Evolutionary conservation across 2,888 invertebrate species (phyloP), one percentile per base, ranked within the genome.

Genomic region (Acrocyrtus sp.): DNA sequence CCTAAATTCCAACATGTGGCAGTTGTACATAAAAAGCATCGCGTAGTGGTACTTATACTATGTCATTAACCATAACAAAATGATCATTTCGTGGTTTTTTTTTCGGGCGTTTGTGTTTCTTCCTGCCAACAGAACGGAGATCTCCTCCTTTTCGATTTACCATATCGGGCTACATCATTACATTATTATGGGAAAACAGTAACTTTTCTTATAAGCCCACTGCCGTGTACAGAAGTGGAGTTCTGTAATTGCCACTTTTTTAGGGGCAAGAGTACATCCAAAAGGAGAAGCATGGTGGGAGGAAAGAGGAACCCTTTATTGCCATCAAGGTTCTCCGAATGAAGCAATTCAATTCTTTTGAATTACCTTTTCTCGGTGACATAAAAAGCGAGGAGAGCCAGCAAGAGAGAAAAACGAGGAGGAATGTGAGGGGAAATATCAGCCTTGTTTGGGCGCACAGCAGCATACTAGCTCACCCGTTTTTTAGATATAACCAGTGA

Each of bases 311-410:
- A 51, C 61, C 69, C 61, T 54, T 69, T 58, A 61, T 61, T 61
- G 69, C 69, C 69, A 54, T 69, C 61, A 69, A 61, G 69, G 53
- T 22, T 61, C 54, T 29, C 56, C 22, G 54, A 53, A 56, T 54
- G 61, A 69, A 54, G 69, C 69, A 69, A 69, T 69, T 69, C 69
- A 69, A 69, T 69, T 69, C 69, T 54, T 61, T 60, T 61, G 69
- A 61, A 69, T 69, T 61, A 61, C 69, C 69, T 69, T 61, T 69
- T 61, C 61, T 69, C 61, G 68, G 69, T 56, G 61, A 69, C 61
- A 69, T 69, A 69, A 69, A 69, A 61, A 56, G 48, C 53, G 24
- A 54, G 48, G 41, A 24, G 22, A 3, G 26, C 2, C 17, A 24
- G n/a, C n/a, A n/a, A n/a, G 19, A 45, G 45, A n/a, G 45, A 45